Conservation (phyloP, 2,888 invertebrate genomes). For the Synergus gifuensis region DNA sequence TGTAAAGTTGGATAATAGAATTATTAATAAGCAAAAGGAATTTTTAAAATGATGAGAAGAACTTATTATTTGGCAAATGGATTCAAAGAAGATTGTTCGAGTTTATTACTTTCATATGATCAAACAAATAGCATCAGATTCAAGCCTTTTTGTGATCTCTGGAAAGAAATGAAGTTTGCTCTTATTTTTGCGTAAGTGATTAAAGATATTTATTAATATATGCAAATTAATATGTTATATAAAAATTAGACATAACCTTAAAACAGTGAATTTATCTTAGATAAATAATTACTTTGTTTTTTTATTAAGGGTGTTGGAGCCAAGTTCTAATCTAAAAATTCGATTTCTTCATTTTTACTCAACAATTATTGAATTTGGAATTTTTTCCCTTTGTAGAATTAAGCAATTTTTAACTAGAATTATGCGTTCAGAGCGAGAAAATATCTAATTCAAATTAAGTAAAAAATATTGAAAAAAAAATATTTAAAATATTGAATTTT, state of each 20-base stretch:
- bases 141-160: constrained; percentile 67
- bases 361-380: too few species aligned
- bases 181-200: constrained; percentile 68
- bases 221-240: not conserved
- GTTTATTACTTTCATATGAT: constrained; percentile 65
- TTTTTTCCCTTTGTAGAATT: too few species aligned
- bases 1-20: not conserved
- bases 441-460: too few species aligned
- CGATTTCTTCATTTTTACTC: too few species aligned
- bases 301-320: too few species aligned
- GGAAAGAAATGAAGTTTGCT: constrained; percentile 72
- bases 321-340: too few species aligned
- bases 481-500: too few species aligned
- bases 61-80: constrained; percentile 59
- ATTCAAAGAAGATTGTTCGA: constrained; percentile 68
- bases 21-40: not conserved
- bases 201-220: not conserved
- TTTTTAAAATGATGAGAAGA: constrained; percentile 35
- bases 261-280: not conserved
- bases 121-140: constrained; percentile 65
- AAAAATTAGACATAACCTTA: not conserved
- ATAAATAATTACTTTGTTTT: not conserved
- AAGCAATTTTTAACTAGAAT: too few species aligned
- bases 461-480: too few species aligned
- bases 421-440: too few species aligned